Percentiles rank a stretch among this genome's conserved stretches.
These are phyloP conservation scores for Maconellicoccus hirsutus DNA, from an alignment of 1,140 invertebrate genomes.

Conservation along the genomic window DNA sequence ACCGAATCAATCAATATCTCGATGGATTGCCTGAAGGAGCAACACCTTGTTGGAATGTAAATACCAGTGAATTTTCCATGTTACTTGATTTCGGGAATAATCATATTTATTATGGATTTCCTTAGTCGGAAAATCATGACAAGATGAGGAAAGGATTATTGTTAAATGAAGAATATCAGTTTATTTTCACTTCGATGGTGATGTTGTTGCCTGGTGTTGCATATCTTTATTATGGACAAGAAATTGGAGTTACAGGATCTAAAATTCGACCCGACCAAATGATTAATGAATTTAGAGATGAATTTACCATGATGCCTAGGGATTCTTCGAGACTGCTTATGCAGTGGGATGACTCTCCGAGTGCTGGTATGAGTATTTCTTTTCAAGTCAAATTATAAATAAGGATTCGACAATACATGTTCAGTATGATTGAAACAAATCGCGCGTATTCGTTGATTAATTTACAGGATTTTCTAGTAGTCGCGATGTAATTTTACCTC, in stretches of 20 bases:
- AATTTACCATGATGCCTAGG: conserved; percentile 36
- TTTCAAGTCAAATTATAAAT: no score
- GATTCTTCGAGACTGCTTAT: conserved; percentile 61
- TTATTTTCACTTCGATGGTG: conserved; percentile 51
- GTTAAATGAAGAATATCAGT: conserved; percentile 44
- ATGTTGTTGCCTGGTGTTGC: conserved; percentile 56
- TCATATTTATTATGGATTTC: neutral
- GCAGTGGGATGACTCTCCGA: conserved; percentile 48
- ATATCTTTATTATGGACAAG: conserved; percentile 66
- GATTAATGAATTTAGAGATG: neutral
- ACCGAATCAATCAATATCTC: neutral
- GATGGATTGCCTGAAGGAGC: neutral
- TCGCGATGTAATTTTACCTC: conserved; percentile 35
- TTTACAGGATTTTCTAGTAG: neutral
- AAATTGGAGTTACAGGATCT: conserved; percentile 59
- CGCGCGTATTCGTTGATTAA: no score
- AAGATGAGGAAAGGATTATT: conserved; percentile 43
- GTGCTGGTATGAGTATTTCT: conserved; percentile 24
- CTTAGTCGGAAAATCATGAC: conserved; percentile 52
- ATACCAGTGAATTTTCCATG: neutral
- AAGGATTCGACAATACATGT: no score
- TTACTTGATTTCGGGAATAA: no score
- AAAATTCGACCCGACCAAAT: conserved; percentile 40
- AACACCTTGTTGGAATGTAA: neutral
- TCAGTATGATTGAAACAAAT: no score